Evolutionary conservation across 2,797 vertebrate genomes (phyloP).

Genomic region (Leuciscus waleckii): DNA sequence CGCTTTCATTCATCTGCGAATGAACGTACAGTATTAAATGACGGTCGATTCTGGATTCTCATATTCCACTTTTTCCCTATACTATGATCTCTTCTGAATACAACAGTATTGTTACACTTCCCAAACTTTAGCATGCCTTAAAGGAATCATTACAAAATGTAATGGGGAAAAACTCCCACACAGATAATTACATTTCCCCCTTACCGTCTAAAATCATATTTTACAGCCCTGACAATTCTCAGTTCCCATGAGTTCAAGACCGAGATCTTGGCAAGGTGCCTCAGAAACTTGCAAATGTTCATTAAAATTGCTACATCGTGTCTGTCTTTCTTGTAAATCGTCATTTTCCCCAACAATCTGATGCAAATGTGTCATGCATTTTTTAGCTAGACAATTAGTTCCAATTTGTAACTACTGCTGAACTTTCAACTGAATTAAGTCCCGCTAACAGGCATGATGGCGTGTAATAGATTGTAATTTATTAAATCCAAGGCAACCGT

Average conservation of each 20-base stretch:
- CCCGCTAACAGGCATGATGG: slow-evolving; percentile 75
- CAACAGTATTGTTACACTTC: slow-evolving; percentile 67
- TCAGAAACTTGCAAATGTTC: slow-evolving; percentile 59
- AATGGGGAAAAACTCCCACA: slow-evolving; percentile 69
- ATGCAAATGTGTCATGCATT: slow-evolving; percentile 62
- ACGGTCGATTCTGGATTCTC: slow-evolving; percentile 35
- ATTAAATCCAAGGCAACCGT: slow-evolving; percentile 74
- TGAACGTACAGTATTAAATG: background rate
- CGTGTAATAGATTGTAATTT: slow-evolving; percentile 77
- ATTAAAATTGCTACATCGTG: slow-evolving; percentile 54
- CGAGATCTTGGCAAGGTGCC: slow-evolving; percentile 63
- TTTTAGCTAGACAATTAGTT: slow-evolving; percentile 76
- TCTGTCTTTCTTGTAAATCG: slow-evolving; percentile 7
- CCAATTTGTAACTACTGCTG: slow-evolving; percentile 75
- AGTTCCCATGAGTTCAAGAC: slow-evolving; percentile 63
- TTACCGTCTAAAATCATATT: slow-evolving; percentile 68
- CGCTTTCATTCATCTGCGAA: slow-evolving; percentile 4
- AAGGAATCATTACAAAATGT: slow-evolving; percentile 76
- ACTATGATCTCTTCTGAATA: slow-evolving; percentile 58
- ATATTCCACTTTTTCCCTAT: slow-evolving; percentile 46
- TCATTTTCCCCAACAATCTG: slow-evolving; percentile 14
- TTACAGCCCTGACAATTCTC: slow-evolving; percentile 69
- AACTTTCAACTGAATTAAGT: slow-evolving; percentile 78
- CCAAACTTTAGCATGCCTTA: slow-evolving; percentile 76
- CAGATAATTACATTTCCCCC: slow-evolving; percentile 75